These are phyloP conservation scores for Nomada fucata DNA, from an alignment of 2,888 invertebrate species.

Conservation along the genomic window DNA sequence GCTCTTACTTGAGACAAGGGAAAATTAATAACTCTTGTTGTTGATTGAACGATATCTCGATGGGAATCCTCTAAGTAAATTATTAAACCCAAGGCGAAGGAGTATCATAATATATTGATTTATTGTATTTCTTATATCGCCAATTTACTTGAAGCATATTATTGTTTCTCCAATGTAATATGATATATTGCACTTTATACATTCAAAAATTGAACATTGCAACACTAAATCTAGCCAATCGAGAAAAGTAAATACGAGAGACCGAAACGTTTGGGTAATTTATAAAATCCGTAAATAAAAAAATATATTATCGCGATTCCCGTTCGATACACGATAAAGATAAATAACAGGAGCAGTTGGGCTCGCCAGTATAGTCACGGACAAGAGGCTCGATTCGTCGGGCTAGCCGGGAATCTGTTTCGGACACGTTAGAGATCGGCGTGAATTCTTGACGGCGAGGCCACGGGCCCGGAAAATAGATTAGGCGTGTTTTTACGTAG, in stretches of 20 bases:
- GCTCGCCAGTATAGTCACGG: background rate
- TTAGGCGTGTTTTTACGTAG: conserved; percentile 70
- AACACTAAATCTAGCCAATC: too few species aligned
- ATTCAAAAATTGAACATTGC: too few species aligned
- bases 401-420: conserved; percentile 20
- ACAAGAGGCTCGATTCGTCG: conserved; percentile 20
- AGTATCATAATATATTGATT: background rate
- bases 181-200: too few species aligned
- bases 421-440: conserved; percentile 45
- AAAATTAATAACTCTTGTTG: conserved; percentile 6
- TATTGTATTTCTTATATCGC: too few species aligned
- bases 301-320: background rate
- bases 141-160: too few species aligned
- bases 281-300: too few species aligned
- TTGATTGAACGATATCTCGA: conserved; percentile 1
- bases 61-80: background rate
- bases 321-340: background rate
- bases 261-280: too few species aligned
- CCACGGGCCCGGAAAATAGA: conserved; percentile 62
- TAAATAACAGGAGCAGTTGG: background rate
- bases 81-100: background rate
- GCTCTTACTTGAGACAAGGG: background rate
- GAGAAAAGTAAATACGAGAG: too few species aligned
- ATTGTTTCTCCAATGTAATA: too few species aligned
- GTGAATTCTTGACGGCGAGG: conserved; percentile 1